Conservation (phyloP, 2,797 vertebrate genomes). For the Alexandromys oeconomus region DNA sequence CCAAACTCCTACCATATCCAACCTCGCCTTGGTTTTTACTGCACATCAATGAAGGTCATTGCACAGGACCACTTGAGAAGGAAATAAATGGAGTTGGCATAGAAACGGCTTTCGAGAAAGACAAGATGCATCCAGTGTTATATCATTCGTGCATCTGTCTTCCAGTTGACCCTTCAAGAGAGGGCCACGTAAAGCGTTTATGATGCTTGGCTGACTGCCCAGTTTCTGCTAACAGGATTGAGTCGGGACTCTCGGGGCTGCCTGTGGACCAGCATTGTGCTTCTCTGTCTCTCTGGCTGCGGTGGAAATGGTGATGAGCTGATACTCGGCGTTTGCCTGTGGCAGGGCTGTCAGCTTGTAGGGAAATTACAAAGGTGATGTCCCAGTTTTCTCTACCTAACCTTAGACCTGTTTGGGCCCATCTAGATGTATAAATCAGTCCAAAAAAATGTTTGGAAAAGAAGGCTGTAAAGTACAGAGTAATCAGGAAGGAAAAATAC, state of each 20-base stretch:
- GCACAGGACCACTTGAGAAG: neutral
- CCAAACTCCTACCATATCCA: neutral
- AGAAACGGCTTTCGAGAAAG: neutral
- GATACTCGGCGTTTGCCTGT: neutral
- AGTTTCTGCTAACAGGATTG: neutral
- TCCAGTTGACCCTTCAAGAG: slow-evolving; percentile 8
- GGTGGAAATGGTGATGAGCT: neutral
- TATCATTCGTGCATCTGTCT: neutral
- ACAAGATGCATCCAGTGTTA: neutral
- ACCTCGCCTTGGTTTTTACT: neutral
- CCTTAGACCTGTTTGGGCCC: neutral
- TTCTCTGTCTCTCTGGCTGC: neutral
- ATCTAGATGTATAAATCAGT: neutral
- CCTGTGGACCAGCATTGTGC: neutral
- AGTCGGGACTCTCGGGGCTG: neutral
- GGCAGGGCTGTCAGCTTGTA: neutral
- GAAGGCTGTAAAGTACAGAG: neutral
- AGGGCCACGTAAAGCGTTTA: neutral
- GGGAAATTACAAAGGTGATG: neutral
- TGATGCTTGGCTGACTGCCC: neutral
- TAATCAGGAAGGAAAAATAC: neutral
- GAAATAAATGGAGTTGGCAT: neutral
- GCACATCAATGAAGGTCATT: neutral
- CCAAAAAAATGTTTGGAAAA: neutral
- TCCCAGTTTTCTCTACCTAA: neutral